These are phyloP conservation scores for Chaunax sp. DNA, from an alignment of 2,797 vertebrate species.

Conservation along the genomic window DNA sequence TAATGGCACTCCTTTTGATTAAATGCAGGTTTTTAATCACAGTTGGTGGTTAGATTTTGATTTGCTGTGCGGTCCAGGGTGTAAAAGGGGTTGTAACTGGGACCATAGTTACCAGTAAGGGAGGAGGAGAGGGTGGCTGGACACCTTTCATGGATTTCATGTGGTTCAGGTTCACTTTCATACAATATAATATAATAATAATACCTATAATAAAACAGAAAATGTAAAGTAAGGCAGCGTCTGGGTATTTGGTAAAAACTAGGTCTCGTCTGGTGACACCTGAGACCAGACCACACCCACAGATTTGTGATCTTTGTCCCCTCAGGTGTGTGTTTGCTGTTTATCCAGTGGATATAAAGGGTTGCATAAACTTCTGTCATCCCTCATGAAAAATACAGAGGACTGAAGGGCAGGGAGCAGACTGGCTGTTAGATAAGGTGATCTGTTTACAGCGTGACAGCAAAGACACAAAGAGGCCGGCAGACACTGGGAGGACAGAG, in stretches of 20 bases:
- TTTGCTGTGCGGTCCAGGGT: neutral
- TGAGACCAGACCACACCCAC: too few species aligned
- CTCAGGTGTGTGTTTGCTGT: neutral
- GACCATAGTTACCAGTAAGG: too few species aligned
- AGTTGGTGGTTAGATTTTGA: neutral
- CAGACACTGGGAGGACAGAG: neutral
- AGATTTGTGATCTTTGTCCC: too few species aligned
- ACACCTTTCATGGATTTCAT: too few species aligned
- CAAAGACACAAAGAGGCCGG: constrained; percentile 11
- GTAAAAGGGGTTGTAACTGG: too few species aligned
- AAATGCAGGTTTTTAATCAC: constrained; percentile 29
- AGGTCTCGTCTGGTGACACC: too few species aligned
- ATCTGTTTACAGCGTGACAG: constrained; percentile 52
- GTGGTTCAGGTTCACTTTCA: too few species aligned
- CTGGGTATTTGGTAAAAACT: too few species aligned
- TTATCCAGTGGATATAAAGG: constrained; percentile 27
- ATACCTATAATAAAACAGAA: too few species aligned
- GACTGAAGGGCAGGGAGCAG: constrained; percentile 42
- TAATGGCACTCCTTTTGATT: constrained; percentile 46
- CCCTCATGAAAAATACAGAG: constrained; percentile 66
- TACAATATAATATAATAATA: too few species aligned
- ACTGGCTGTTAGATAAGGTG: constrained; percentile 56
- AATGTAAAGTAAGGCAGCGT: too few species aligned
- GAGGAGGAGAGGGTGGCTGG: too few species aligned
- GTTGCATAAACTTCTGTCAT: constrained; percentile 49